These are phyloP conservation scores for Rhysida immarginata DNA, from an alignment of 1,140 invertebrate genomes.

Conservation along the genomic window DNA sequence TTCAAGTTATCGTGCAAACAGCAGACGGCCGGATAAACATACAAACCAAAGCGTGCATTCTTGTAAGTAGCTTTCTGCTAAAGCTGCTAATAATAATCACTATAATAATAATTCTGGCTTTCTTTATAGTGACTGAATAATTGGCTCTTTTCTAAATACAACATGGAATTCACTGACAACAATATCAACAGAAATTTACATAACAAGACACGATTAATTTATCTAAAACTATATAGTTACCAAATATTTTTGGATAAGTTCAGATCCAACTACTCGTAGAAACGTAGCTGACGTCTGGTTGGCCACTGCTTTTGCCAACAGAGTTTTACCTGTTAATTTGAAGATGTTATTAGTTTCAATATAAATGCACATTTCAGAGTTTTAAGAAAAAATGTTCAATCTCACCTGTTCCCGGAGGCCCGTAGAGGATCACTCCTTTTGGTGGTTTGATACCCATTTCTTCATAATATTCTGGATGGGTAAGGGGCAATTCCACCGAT, in stretches of 20 bases:
- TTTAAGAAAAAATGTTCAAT: neutral
- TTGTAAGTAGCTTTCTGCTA: no score
- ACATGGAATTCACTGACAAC: no score
- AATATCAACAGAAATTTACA: no score
- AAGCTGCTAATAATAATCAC: no score
- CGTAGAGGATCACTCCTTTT: constrained; percentile 98
- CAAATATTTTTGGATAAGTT: constrained; percentile 98
- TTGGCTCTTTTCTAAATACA: no score
- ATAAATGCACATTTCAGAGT: no score
- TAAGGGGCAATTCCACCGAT: constrained; percentile 94
- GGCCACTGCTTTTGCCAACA: constrained; percentile 96
- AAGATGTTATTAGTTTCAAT: neutral
- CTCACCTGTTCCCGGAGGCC: constrained; percentile 79
- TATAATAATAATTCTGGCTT: no score
- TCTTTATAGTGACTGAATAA: no score
- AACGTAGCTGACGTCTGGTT: constrained; percentile 99
- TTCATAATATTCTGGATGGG: constrained; percentile 99
- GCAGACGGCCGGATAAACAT: no score
- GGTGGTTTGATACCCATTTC: constrained; percentile 99
- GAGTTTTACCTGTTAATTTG: constrained; percentile 57
- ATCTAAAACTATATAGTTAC: constrained; percentile 33
- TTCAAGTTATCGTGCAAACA: no score
- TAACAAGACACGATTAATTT: no score
- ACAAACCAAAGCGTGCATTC: no score
- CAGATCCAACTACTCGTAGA: constrained; percentile 92